Base-by-base conservation (phyloP, 1,140 invertebrate species). In the Calycopis cecrops region DNA sequence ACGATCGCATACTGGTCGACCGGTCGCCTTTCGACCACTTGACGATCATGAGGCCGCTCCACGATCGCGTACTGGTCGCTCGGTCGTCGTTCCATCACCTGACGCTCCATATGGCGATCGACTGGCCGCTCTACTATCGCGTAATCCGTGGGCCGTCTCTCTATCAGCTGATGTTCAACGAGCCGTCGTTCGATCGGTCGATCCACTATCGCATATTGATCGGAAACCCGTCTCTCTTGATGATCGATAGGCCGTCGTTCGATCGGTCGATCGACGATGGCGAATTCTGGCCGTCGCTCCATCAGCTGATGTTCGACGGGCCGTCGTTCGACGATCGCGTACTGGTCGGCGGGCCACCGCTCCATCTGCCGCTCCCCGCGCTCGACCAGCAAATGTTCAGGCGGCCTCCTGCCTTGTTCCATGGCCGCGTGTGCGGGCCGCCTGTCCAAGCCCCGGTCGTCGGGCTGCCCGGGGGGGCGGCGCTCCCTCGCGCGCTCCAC, bases 401-500 rank as follows among this genome's bases (percentile, higher is more conserved):
- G 21, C 21, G 21, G 21, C 21, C 21, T 28, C 21, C 21, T 28
- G 21, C 2, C 21, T 6, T 28, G 21, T 6, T 28, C 21, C 21
- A 28, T 28, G 21, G 21, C 2, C 6, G 21, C 6, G 6, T 28
- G 21, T 2, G 2, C 12, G 12, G 40, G 40, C 40, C 40, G 40
- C 14, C 16, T 44, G 14, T 44, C 40, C 48, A 8, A 70, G 73
- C 14, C 72, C 72, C 9, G 72, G 74, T 28, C 44, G 52, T 47
- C 49, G 33, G 79, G 73, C 33, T 70, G 77, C 28, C 33, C 55
- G 14, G 64, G 71, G n/a, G 65, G 73, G 11, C 74, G 67, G 0
- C 78, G 67, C 50, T 79, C 74, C 59, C 63, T 67, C 10, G 69
- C 65, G 37, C 72, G 66, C 54, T 81, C 77, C 10, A 85, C 80